Base-by-base conservation (phyloP, 2,888 invertebrate species). In the Synanthedon andrenaeformis region DNA sequence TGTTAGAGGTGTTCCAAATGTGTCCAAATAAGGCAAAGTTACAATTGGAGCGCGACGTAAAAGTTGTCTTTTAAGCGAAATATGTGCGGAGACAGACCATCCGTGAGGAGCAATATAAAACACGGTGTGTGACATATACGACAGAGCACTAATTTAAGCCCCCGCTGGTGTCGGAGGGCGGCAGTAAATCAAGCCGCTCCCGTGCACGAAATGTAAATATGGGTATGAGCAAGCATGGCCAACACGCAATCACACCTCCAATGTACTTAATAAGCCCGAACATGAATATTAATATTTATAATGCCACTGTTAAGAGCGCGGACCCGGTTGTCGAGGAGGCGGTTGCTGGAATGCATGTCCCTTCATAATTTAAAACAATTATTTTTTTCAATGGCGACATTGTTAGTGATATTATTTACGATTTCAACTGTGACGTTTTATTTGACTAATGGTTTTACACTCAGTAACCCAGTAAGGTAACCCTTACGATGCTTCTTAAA, bases 141-240 rank as follows among this genome's bases (percentile, higher is more conserved):
- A 77, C 79, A 74, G 71, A 70, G 72, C 74, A 79, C 77, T 82
- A 83, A 85, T 82, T 85, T 79, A 84, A 80, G 70, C 74, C 79
- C 74, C 72, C 72, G 64, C 70, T 70, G 63, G 70, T 68, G 74
- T 63, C 69, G 65, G 69, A 72, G 74, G 70, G 70, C 64, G 53
- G 52, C 75, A 60, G 76, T 86, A 82, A 83, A 84, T 84, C 83
- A 84, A 73, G 82, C 76, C 78, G 74, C 79, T 79, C 79, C 82
- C 70, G 79, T 66, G 65, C 74, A 76, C 73, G 72, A 71, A 76
- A 79, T 74, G 76, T 79, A 77, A 81, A 81, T 81, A 76, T 61
- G 66, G 62, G 60, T 69, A 77, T 76, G 79, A 71, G 65, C 68
- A 69, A 76, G 72, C 80, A 79, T 80, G 75, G 73, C 74, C 70